Evolutionary conservation across 2,113 vertebrate species (phyloP).

Genomic region (Phalacrocorax aristotelis): DNA sequence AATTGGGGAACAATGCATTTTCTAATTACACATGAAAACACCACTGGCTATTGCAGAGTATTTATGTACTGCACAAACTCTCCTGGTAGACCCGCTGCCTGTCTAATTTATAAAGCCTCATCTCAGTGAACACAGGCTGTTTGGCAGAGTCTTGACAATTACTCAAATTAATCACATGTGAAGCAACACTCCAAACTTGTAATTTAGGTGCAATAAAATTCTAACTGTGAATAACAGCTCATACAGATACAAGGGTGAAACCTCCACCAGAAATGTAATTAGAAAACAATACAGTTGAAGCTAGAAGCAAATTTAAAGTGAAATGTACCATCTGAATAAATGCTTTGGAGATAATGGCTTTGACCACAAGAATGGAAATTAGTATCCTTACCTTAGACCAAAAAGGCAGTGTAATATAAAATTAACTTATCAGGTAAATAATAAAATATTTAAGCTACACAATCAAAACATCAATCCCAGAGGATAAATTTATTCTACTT

Average conservation of each 20-base stretch:
- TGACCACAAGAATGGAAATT: conserved; percentile 6
- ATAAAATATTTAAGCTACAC: conserved; percentile 25
- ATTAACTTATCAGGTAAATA: neutral
- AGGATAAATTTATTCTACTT: neutral
- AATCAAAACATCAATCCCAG: neutral
- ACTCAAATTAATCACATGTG: conserved; percentile 67
- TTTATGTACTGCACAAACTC: conserved; percentile 37
- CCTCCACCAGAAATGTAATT: conserved; percentile 35
- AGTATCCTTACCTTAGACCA: neutral
- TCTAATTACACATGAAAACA: conserved; percentile 57
- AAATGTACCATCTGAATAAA: conserved; percentile 35
- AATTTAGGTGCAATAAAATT: conserved; percentile 63
- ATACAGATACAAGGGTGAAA: conserved; percentile 12
- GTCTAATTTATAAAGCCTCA: conserved; percentile 49
- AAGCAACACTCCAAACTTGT: conserved; percentile 53
- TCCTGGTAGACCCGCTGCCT: conserved; percentile 44
- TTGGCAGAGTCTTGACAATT: conserved; percentile 61
- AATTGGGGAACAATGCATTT: conserved; percentile 62
- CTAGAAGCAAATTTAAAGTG: conserved; percentile 42
- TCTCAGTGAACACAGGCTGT: conserved; percentile 26
- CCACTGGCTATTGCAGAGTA: conserved; percentile 15
- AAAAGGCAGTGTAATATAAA: neutral
- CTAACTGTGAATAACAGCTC: conserved; percentile 41
- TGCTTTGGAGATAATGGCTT: neutral
- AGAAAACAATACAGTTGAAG: conserved; percentile 28